A percentile compares a stretch with the other conserved stretches of the same genome.
These are phyloP conservation scores for Allygus modestus DNA, from an alignment of 2,888 invertebrate genomes.

Conservation along the genomic window DNA sequence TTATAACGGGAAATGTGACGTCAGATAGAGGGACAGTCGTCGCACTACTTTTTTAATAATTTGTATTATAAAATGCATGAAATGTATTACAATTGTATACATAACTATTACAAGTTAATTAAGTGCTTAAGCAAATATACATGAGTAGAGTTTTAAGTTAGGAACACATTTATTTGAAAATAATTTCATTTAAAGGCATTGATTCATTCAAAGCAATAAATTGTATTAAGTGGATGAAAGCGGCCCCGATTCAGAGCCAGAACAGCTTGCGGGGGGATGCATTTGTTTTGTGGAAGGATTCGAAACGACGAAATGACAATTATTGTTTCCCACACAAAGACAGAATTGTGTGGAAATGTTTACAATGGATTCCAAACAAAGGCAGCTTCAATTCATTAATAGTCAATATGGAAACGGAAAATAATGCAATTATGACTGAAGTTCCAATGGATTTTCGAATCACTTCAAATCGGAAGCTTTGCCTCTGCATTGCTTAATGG, in stretches of 20 bases:
- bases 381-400: slow-evolving; percentile 32
- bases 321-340: slow-evolving; percentile 19
- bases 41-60: too few species aligned
- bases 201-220: slow-evolving; percentile 1
- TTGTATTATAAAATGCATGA: too few species aligned
- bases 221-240: background rate
- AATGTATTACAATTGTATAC: too few species aligned
- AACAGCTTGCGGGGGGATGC: slow-evolving; percentile 16
- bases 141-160: too few species aligned
- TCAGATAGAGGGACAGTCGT: too few species aligned
- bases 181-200: background rate
- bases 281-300: slow-evolving; percentile 31
- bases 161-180: background rate
- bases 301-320: slow-evolving; percentile 32
- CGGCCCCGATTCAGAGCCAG: background rate
- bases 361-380: slow-evolving; percentile 16
- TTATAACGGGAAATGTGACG: too few species aligned
- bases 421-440: slow-evolving; percentile 3
- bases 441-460: background rate
- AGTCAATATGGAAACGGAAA: slow-evolving; percentile 25
- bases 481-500: too few species aligned
- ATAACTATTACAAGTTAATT: too few species aligned
- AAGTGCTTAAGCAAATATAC: too few species aligned
- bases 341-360: slow-evolving; percentile 24
- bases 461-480: background rate